Conservation (phyloP, 2,797 vertebrate genomes). For the Siniperca undulata region DNA sequence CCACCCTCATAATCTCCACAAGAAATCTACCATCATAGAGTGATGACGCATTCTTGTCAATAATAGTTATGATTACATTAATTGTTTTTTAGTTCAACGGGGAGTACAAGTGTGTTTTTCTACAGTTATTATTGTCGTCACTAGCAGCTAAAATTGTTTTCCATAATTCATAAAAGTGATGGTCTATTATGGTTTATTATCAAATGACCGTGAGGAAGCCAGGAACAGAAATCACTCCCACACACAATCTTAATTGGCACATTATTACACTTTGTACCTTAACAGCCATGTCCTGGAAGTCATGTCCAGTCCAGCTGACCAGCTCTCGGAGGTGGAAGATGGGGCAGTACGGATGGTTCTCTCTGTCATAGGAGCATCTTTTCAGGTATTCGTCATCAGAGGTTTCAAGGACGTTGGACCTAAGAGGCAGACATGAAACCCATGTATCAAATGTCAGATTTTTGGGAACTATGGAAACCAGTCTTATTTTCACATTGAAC, state of each 20-base stretch:
- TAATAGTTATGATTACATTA: not conserved
- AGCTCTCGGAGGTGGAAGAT: conserved; percentile 92
- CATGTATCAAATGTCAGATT: not conserved
- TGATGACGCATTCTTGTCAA: not conserved
- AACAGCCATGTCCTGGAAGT: conserved; percentile 91
- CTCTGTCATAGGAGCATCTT: conserved; percentile 86
- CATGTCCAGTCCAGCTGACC: conserved; percentile 85
- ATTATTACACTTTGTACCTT: conserved; percentile 81
- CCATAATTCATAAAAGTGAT: not conserved
- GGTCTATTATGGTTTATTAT: not conserved
- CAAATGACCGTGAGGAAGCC: conserved; percentile 9
- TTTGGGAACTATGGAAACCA: not conserved
- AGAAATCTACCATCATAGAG: not conserved
- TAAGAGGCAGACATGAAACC: conserved; percentile 60
- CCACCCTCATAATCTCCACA: not conserved
- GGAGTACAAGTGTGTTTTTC: not conserved
- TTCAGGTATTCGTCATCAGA: conserved; percentile 88
- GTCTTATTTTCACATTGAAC: conserved; percentile 1
- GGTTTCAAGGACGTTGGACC: conserved; percentile 90
- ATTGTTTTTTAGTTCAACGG: not conserved
- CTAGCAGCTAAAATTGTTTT: not conserved
- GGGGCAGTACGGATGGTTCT: conserved; percentile 91
- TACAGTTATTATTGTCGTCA: not conserved
- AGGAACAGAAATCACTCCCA: conserved; percentile 9
- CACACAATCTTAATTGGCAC: not conserved